These are phyloP conservation scores for Philereme vetulata DNA, from an alignment of 2,888 invertebrate species.

Conservation along the genomic window DNA sequence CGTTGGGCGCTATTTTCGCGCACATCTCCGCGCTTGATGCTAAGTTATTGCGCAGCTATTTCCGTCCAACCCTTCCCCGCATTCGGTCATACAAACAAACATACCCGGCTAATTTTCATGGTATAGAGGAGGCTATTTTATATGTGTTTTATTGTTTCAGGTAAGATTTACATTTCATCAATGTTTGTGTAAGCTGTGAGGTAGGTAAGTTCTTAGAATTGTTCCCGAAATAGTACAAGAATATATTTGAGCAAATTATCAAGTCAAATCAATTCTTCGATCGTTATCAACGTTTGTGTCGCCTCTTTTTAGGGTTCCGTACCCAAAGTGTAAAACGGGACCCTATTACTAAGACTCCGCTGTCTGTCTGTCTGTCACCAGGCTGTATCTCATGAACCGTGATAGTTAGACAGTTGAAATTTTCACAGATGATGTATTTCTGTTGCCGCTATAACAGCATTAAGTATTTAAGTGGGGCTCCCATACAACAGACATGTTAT, in stretches of 20 bases:
- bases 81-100: constrained; percentile 25
- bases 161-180: constrained; percentile 47
- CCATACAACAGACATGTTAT: no score
- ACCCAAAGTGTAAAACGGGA: no score
- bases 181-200: background rate
- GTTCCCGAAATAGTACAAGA: constrained; percentile 8
- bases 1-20: constrained; percentile 68
- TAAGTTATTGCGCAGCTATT: constrained; percentile 26
- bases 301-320: no score
- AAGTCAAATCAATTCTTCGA: constrained; percentile 24
- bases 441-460: no score
- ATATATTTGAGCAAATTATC: constrained; percentile 20
- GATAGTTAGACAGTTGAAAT: no score
- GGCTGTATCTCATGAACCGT: no score
- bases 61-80: constrained; percentile 18
- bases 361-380: no score
- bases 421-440: no score
- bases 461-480: no score
- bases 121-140: constrained; percentile 46
- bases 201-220: constrained; percentile 16
- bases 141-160: constrained; percentile 57
- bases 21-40: constrained; percentile 25
- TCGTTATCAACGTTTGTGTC: constrained; percentile 19
- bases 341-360: no score
- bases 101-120: constrained; percentile 40